phyloP scores from a whole-genome alignment of 2,888 invertebrate species.

The Dynastes hyllus region DNA sequence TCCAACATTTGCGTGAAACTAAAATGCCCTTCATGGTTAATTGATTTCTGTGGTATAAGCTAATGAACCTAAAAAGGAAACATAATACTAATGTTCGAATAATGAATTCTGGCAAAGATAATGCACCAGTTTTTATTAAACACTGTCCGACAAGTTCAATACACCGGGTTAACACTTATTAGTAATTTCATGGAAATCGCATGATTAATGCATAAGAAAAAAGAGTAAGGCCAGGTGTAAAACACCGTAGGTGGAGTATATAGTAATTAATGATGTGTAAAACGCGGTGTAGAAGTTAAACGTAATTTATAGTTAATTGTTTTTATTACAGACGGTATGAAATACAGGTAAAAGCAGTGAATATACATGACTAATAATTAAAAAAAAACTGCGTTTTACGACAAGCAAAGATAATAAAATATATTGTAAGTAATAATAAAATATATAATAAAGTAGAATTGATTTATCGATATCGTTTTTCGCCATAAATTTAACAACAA shows the following conservation, averaged over 20 bases:
- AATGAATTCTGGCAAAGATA: slow-evolving; percentile 43
- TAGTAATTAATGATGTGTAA: slow-evolving; percentile 10
- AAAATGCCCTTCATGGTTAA: slow-evolving; percentile 54
- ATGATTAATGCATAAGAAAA: slow-evolving; percentile 30
- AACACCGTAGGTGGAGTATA: not conserved
- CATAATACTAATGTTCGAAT: slow-evolving; percentile 48
- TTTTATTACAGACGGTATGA: no score
- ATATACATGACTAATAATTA: no score
- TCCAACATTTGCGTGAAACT: slow-evolving; percentile 50
- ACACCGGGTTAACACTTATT: slow-evolving; percentile 35
- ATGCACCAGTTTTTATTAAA: slow-evolving; percentile 40
- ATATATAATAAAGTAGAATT: no score
- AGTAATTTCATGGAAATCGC: slow-evolving; percentile 32
- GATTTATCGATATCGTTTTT: no score
- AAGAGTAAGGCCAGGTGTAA: slow-evolving; percentile 7
- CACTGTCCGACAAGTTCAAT: slow-evolving; percentile 23
- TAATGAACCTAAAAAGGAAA: slow-evolving; percentile 50
- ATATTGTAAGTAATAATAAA: no score
- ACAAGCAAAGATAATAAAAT: no score
- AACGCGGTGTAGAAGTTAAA: no score
- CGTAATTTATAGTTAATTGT: no score
- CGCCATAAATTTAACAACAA: no score
- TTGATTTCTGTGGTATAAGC: slow-evolving; percentile 50
- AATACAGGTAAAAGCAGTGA: no score
- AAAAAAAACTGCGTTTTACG: no score